Base-by-base conservation (phyloP, 2,113 vertebrate species). In the Tylochromis polylepis region DNA sequence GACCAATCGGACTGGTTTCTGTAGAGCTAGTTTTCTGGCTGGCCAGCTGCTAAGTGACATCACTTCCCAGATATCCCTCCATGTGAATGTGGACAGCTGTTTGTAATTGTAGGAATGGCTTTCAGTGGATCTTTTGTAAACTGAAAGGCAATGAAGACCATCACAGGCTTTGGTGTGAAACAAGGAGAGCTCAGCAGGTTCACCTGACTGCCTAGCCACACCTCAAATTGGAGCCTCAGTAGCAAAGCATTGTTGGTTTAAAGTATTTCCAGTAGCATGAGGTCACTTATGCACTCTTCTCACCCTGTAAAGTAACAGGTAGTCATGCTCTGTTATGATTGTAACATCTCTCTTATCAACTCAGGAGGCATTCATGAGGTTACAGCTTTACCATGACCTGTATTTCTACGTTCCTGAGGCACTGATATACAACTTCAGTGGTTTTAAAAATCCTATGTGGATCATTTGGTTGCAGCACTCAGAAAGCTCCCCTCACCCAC, bases 61-160 rank as follows among this genome's bases (percentile, higher is more conserved):
- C 87, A 85, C 43, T 79, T 9, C 56, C 65, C 53, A 62, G 41
- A 55, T 49, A 58, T 86, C 29, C 51, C 31, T 72, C 67, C 78
- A 86, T 91, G 88, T 88, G 90, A 94, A 89, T 22, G 27, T 49
- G 11, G 11, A n/a, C 95, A 95, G 88, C 82, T 95, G 94, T 90
- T 96, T 93, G 2, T 85, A 79, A 27, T 89, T 79, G 60, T 82
- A 58, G 56, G 79, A 85, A 34, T 27, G 27, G 11, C 58, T 41
- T 53, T 92, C 78, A 53, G 51, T 78, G 20, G 12, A 24, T 3
- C 36, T 94, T 94, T 87, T 27, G n/a, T 90, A 92, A 90, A 77
- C 3, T 20, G 4, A 59, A 65, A 84, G 67, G 24, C 24, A 43
- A 41, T 46, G 77, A 20, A 3, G 24, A 59, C 70, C 72, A 81